These are phyloP conservation scores for Tragelaphus eurycerus DNA, from an alignment of 2,797 vertebrate species.

Conservation along the genomic window DNA sequence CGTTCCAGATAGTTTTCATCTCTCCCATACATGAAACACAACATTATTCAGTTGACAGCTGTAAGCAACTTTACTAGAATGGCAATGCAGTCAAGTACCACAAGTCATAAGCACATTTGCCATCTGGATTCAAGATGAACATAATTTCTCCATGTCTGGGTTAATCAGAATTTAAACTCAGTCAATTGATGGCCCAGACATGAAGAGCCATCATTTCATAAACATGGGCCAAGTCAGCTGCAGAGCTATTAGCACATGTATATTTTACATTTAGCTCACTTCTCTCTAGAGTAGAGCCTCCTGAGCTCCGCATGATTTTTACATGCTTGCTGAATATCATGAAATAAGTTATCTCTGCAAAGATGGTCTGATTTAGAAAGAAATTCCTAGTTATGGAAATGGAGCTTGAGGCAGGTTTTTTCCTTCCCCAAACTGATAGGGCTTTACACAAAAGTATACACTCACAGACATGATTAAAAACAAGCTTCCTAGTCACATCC, in stretches of 20 bases:
- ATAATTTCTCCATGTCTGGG: conserved; percentile 53
- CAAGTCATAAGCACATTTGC: conserved; percentile 65
- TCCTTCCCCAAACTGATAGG: background rate
- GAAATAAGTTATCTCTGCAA: conserved; percentile 28
- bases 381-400: background rate
- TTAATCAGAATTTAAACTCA: conserved; percentile 65
- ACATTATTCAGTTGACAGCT: conserved; percentile 31
- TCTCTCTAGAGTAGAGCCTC: background rate
- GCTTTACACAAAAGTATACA: background rate
- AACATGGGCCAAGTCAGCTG: background rate
- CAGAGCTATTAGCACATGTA: background rate
- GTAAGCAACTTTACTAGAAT: conserved; percentile 55
- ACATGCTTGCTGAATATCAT: background rate
- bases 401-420: background rate
- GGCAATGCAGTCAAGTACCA: conserved; percentile 30
- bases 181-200: background rate
- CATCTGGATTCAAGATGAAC: conserved; percentile 59
- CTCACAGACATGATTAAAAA: background rate
- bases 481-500: background rate
- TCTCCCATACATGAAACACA: background rate
- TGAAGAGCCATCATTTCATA: conserved; percentile 54
- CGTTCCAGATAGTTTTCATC: background rate
- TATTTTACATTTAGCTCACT: background rate
- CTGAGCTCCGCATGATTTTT: background rate
- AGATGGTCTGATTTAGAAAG: background rate